Percentiles rank a stretch among this genome's conserved stretches.
Conservation (phyloP, 2,888 invertebrate genomes). For the Linyphia triangularis region DNA sequence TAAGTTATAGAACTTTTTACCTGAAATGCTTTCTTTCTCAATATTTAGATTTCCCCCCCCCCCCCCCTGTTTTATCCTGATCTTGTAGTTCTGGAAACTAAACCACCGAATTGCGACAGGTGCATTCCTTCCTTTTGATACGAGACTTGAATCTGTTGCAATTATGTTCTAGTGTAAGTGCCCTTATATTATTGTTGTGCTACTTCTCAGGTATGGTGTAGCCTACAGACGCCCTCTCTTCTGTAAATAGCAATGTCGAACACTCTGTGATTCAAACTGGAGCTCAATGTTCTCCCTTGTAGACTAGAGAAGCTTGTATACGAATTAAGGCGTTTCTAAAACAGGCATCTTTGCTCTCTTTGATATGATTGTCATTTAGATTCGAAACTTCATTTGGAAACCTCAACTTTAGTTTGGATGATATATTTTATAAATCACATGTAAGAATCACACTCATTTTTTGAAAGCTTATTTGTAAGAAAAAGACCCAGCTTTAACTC, state of each 20-base stretch:
- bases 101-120: neutral
- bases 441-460: neutral
- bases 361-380: constrained; percentile 46
- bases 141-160: constrained; percentile 10
- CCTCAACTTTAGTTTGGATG: constrained; percentile 14
- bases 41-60: too few relatives aligned
- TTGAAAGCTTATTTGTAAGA: neutral
- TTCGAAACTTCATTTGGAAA: constrained; percentile 32
- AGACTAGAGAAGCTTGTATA: constrained; percentile 45
- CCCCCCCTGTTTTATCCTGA: too few relatives aligned
- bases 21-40: too few relatives aligned
- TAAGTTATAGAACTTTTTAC: too few relatives aligned
- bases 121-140: neutral
- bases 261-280: constrained; percentile 71
- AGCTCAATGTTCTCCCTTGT: constrained; percentile 65
- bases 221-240: constrained; percentile 36
- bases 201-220: constrained; percentile 74
- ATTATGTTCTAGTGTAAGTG: constrained; percentile 71
- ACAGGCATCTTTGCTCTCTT: constrained; percentile 29
- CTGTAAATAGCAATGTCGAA: constrained; percentile 57
- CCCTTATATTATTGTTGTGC: constrained; percentile 71
- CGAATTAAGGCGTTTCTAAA: constrained; percentile 51
- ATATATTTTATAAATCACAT: constrained; percentile 34
- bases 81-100: too few relatives aligned
- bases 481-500: neutral